A percentile compares a stretch with the other conserved stretches of the same genome.
These are phyloP conservation scores for Anarhynchus alexandrinus DNA, from an alignment of 2,113 vertebrate genomes.

Conservation along the genomic window DNA sequence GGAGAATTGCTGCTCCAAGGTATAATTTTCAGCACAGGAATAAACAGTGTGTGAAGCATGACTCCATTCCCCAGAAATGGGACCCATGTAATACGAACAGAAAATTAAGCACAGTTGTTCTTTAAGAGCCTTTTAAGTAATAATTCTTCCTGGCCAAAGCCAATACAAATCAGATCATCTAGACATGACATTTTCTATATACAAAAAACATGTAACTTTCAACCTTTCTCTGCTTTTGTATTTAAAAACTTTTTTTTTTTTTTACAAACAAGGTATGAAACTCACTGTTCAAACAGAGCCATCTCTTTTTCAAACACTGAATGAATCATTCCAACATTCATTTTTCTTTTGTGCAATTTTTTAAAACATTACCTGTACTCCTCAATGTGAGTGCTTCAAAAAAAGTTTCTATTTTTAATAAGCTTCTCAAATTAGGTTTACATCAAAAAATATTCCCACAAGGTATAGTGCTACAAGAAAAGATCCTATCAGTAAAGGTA, in stretches of 20 bases:
- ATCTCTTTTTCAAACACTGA: conserved; percentile 86
- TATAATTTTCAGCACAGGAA: conserved; percentile 59
- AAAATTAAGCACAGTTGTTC: conserved; percentile 74
- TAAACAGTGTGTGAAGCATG: conserved; percentile 52
- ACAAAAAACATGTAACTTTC: conserved; percentile 82
- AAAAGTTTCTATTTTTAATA: conserved; percentile 74
- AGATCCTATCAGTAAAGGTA: conserved; percentile 86
- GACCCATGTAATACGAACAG: conserved; percentile 58
- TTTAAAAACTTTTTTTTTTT: conserved; percentile 76
- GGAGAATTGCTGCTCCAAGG: conserved; percentile 46
- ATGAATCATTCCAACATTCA: conserved; percentile 93
- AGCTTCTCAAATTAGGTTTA: conserved; percentile 82
- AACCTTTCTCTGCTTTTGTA: conserved; percentile 77
- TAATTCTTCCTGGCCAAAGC: conserved; percentile 77
- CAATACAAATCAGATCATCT: conserved; percentile 79
- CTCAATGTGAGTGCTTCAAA: conserved; percentile 89
- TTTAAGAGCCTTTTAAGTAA: conserved; percentile 76
- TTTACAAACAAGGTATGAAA: conserved; percentile 87
- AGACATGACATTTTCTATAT: conserved; percentile 80
- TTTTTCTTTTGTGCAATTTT: conserved; percentile 95
- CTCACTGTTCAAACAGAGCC: conserved; percentile 81
- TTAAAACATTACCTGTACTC: conserved; percentile 88
- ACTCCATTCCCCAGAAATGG: conserved; percentile 49
- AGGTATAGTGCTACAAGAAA: conserved; percentile 94
- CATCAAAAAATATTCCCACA: conserved; percentile 79